Base-by-base conservation (phyloP, 2,797 vertebrate species). In the Neoniphon sammara region DNA sequence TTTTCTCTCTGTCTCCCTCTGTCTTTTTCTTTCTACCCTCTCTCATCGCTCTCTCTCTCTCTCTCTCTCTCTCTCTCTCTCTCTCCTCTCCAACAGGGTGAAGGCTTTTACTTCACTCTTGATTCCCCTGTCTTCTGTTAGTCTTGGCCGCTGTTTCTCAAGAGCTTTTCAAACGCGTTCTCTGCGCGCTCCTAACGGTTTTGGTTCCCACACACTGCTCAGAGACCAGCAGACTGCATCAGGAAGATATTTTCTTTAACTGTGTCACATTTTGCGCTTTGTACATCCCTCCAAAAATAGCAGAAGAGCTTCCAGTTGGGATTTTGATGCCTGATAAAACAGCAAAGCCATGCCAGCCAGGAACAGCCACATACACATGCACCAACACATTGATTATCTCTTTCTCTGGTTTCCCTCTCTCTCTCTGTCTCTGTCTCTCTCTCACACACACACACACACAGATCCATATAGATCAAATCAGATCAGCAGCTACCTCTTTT, bases 171-270 rank as follows among this genome's bases (percentile, higher is more conserved):
- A 30, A 58, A 70, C 52, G 39, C n/a, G 7, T 65, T 60, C 15
- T 54, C 39, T 0, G 14, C 63, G 69, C 42, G 42, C 8, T 5
- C 12, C 39, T 78, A 30, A n/a, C 21, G 25, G 18, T 55, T 25
- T 44, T 34, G 21, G 30, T 70, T 21, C 52, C 73, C 47, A 68
- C 44, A 5, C 23, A 23, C 30, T 68, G 14, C 76, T 66, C 70
- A 0, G 4, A 34, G 70, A 18, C 27, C 6, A 23, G 62, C 55
- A 70, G 27, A 49, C 15, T 14, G 44, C 39, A 21, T 36, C 14
- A 11, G 15, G 1, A 1, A 20, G 5, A 27, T 39, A 39, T 39
- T 39, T 10, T 10, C 7, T 5, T 55, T 20, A 49, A 7, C 17
- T 62, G 11, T 23, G 30, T 21, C 4, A 39, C 36, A 8, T 39